Evolutionary conservation across 2,113 vertebrate species (phyloP), one percentile per base, ranked within the genome.

Genomic region (Leucoraja erinaceus): DNA sequence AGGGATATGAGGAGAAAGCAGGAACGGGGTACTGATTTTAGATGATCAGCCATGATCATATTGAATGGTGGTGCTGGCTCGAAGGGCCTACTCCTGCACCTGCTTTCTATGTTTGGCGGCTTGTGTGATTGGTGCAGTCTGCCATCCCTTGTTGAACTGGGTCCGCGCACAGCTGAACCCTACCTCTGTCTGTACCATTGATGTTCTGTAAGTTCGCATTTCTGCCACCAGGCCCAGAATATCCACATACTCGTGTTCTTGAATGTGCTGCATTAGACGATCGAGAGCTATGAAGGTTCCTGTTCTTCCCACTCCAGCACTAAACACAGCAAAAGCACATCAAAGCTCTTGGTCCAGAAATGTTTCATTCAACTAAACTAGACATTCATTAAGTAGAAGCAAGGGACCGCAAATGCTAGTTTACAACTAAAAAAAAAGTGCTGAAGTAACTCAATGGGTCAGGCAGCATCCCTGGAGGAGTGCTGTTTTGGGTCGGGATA

Each of bases 181-280:
- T 95, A 99, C 98, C 98, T 99, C 99, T 0, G 99, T 99, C 95
- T 99, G 99, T 68, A 99, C 99, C 99, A 99, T 99, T 66, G 97
- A 99, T 95, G 99, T 98, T 22, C 99, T 96, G 94, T 98, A 98
- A 0, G 98, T 98, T 22, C 98, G 95, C 98, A 99, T 98, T 94
- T 99, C 98, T 0, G 98, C 98, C 94, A 99, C 98, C 95, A 99
- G 95, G 0, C 98, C 98, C 94, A 99, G 93, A 66, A 99, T 96
- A 94, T 99, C 99, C 0, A 97, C 97, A 0, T 97, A 98, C 94
- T 99, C 98, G 0, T 99, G 99, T 18, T 99, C 98, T 3, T 97
- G 95, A 93, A 99, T 97, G 94, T 99, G 98, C 96, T 99, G 99
- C 95, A 99, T 94, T 14, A 99, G 97, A 0, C 98, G 97, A 93